Percentiles rank a stretch among this genome's conserved stretches.
These are phyloP conservation scores for Temnothorax nylanderi DNA, from an alignment of 1,140 invertebrate species.

Conservation along the genomic window DNA sequence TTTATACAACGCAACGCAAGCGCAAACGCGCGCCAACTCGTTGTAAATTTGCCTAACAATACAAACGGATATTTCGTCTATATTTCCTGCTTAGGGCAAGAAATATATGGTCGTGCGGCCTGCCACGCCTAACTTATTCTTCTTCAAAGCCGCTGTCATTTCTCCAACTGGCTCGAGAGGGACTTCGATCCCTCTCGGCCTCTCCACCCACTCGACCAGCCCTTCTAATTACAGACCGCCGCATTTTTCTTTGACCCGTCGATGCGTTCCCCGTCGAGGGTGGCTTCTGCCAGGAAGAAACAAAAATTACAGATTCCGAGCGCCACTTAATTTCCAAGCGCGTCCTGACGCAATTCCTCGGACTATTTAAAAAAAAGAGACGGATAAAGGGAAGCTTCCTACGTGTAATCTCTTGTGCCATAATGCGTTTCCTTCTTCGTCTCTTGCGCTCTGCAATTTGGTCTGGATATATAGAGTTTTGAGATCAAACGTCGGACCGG, in stretches of 20 bases:
- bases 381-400: constrained; percentile 11
- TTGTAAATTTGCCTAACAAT: constrained; percentile 76
- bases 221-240: constrained; percentile 79
- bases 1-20: not conserved
- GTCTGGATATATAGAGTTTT: constrained; percentile 40
- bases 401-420: not conserved
- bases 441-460: constrained; percentile 42
- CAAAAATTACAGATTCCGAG: constrained; percentile 71
- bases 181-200: no score
- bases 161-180: constrained; percentile 54
- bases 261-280: constrained; percentile 37
- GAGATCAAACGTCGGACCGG: constrained; percentile 37
- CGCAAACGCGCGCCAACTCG: not conserved
- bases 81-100: constrained; percentile 35
- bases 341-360: constrained; percentile 29
- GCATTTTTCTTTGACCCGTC: constrained; percentile 57
- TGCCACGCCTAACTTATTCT: constrained; percentile 72
- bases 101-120: constrained; percentile 47
- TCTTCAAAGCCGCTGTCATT: constrained; percentile 72
- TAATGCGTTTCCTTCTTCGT: constrained; percentile 37
- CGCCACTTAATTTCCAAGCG: constrained; percentile 63
- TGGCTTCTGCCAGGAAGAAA: constrained; percentile 50
- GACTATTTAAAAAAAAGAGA: not conserved
- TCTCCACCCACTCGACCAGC: constrained; percentile 64
- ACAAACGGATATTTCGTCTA: constrained; percentile 70